Percentiles rank a stretch among this genome's conserved stretches.
Conservation (phyloP, 2,113 vertebrate species). For the Naja naja region DNA sequence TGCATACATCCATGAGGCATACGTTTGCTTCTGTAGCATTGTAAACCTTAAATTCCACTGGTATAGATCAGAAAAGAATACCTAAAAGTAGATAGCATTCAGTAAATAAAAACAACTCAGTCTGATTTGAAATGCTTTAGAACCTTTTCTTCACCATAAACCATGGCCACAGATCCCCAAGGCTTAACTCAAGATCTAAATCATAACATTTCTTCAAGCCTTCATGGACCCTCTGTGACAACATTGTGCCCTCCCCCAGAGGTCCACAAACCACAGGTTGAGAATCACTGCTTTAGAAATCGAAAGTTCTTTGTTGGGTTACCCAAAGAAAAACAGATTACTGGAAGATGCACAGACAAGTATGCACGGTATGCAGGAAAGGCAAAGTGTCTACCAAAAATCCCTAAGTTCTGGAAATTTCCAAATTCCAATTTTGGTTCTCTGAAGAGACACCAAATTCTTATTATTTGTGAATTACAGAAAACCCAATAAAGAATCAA, state of each 20-base stretch:
- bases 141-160: too few relatives aligned
- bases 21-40: neutral
- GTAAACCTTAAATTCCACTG: neutral
- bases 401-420: neutral
- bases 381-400: neutral
- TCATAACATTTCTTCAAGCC: too few relatives aligned
- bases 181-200: too few relatives aligned
- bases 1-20: neutral
- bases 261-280: too few relatives aligned
- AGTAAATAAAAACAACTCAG: neutral
- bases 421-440: neutral
- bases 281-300: neutral
- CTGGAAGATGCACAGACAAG: neutral
- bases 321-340: neutral
- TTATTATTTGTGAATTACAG: neutral
- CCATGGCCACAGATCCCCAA: too few relatives aligned
- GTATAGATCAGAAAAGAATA: neutral
- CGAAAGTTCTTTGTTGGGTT: neutral
- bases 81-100: neutral
- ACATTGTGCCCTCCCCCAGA: too few relatives aligned
- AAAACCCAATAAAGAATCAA: conserved; percentile 25
- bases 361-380: neutral
- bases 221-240: too few relatives aligned
- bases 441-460: neutral
- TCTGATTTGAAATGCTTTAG: neutral